Evolutionary conservation across 2,888 invertebrate genomes (phyloP), one percentile per base, ranked within the genome.

Genomic region (Ormyrus nitidulus): DNA sequence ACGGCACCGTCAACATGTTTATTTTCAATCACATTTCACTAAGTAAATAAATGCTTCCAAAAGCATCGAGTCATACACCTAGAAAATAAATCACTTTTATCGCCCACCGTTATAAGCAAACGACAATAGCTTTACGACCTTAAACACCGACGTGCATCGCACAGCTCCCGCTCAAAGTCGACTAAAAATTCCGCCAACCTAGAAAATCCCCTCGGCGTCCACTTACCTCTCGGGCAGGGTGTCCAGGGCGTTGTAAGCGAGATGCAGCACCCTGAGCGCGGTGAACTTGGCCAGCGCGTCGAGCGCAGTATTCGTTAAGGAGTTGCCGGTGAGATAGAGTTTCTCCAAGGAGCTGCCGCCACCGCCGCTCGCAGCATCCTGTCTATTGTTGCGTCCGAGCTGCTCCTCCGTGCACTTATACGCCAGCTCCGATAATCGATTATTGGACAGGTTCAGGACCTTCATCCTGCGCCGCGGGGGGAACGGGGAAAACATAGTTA

Each of bases 201-300:
- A 19, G 19, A 19, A 19, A 19, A 19, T 19, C 19, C 19, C 19
- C 19, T 19, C 19, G 19, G 19, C 19, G 19, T 19, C 19, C 19
- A 13, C 86, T 83, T 83, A 92, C 92, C 90, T 94, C 85, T 95
- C 95, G 0, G 96, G 95, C 82, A 96, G 91, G 48, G 92, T 92
- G 0, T 95, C 95, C 56, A 96, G 91, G 83, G 95, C 94, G 86
- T 96, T 97, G 86, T 96, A 96, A 2, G 96, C 96, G 11, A 95
- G 92, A 86, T 96, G 96, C 19, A 97, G 90, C 79, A 94, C 93
- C 86, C 93, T 93, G 48, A 96, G 89, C 68, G 94, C 93, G 82
- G 92, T 91, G 75, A 95, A 93, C 80, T 93, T 93, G 79, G 93
- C 92, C 69, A 96, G 91, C 2, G 94, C 93, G 79, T 94, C 94